Conservation (phyloP, 1,140 invertebrate species). For the Nymphalis io region DNA sequence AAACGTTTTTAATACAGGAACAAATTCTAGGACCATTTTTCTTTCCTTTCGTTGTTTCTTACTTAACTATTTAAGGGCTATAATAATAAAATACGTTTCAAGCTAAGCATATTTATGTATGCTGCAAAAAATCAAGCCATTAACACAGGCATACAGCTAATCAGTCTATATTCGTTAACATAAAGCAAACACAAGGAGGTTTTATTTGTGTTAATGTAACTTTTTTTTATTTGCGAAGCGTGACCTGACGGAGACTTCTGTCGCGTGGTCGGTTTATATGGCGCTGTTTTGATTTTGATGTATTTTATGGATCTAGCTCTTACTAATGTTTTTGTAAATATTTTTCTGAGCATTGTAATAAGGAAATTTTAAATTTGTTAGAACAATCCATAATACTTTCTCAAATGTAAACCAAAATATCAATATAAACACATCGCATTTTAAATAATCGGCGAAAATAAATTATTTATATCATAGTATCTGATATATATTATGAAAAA, state of each 20-base stretch:
- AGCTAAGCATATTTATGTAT: constrained; percentile 8
- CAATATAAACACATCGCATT: too few species aligned
- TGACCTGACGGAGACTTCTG: constrained; percentile 63
- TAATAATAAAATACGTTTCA: constrained; percentile 2
- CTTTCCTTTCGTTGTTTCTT: too few species aligned
- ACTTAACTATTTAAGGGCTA: not conserved
- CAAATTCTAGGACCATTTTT: too few species aligned
- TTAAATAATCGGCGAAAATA: too few species aligned
- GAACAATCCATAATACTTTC: too few species aligned
- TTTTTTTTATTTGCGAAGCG: constrained; percentile 57
- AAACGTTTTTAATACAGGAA: too few species aligned
- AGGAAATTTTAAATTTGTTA: too few species aligned
- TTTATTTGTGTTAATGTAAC: constrained; percentile 56
- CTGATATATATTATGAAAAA: too few species aligned
- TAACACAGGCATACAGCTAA: constrained; percentile 43
- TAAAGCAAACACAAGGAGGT: constrained; percentile 51
- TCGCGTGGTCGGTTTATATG: constrained; percentile 54
- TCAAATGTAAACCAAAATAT: too few species aligned
- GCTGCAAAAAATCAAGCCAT: constrained; percentile 40
- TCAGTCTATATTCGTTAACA: constrained; percentile 47
- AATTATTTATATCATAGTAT: too few species aligned
- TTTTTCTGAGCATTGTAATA: too few species aligned
- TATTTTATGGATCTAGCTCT: constrained; percentile 1
- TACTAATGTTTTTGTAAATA: not conserved
- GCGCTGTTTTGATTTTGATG: constrained; percentile 3